Evolutionary conservation across 2,113 vertebrate species (phyloP), one percentile per base, ranked within the genome.

Genomic region (Rhea pennata): DNA sequence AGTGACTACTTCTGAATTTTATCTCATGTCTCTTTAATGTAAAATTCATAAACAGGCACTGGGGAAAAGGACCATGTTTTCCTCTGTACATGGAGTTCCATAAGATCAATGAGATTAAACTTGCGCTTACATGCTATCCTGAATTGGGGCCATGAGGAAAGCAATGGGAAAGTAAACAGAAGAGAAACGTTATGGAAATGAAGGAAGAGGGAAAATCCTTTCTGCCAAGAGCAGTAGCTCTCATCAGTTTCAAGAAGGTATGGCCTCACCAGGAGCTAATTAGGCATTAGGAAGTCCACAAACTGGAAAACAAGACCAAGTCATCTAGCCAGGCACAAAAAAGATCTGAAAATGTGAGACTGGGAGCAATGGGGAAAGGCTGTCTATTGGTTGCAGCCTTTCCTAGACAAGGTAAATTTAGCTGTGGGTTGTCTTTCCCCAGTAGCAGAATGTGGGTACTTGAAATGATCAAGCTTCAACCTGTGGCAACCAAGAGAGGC

Each of bases 81-180:
- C 64, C 67, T 62, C 91, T 3, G 1, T 88, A 85, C 71, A 13
- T 22, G 67, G 85, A 90, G 67, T 48, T 39, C 79, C 94, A 94
- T 13, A 22, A 96, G 94, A 95, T 96, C 90, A 95, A 77, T 95
- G 85, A 91, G 94, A 94, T 96, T 94, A 95, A 95, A 85, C 94
- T 88, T 95, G 92, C 95, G 84, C 94, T 91, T 94, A 92, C 94
- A 92, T 27, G 96, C 59, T 91, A 75, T 84, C 91, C 89, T 97
- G 96, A 97, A 97, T 1, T 93, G 89, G 4, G 95, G 92, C 94
- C 95, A 95, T 91, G 87, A 84, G 78, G 87, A 93, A 67, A 95
- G 93, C 89, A 96, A 85, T 86, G 91, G 84, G 94, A 95, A 96
- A 95, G 81, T 76, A 96, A 97, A 93, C 84, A 96, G 64, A 80